A percentile compares a stretch with the other conserved stretches of the same genome.
These are phyloP conservation scores for Heliconius charithonia DNA, from an alignment of 2,888 invertebrate genomes.

Conservation along the genomic window DNA sequence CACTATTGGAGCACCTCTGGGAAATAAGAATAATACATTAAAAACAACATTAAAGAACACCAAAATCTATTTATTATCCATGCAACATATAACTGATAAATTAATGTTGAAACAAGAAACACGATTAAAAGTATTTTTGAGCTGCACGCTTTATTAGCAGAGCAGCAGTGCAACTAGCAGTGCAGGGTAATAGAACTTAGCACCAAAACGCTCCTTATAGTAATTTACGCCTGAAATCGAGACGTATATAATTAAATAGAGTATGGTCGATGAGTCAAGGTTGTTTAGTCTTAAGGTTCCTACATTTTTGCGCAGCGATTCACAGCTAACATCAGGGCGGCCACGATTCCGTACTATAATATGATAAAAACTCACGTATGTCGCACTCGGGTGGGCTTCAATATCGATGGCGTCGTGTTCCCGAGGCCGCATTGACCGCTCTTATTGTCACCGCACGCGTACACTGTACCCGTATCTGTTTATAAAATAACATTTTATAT, in stretches of 20 bases:
- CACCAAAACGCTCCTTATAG: no score
- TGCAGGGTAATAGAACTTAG: no score
- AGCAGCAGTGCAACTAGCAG: no score
- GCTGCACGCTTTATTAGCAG: no score
- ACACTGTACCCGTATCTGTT: slow-evolving; percentile 92
- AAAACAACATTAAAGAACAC: neutral
- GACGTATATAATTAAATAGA: neutral
- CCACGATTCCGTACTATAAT: neutral
- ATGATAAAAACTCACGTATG: slow-evolving; percentile 73
- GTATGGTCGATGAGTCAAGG: no score
- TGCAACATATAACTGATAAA: no score
- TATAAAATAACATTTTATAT: neutral
- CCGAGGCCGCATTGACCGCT: slow-evolving; percentile 96
- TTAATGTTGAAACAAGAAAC: no score
- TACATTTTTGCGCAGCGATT: no score
- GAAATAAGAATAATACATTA: slow-evolving; percentile 52
- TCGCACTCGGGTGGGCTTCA: slow-evolving; percentile 86
- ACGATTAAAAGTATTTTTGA: no score
- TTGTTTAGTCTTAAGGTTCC: no score
- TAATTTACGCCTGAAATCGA: neutral
- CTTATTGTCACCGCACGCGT: slow-evolving; percentile 95
- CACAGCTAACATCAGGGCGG: neutral
- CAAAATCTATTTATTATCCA: no score
- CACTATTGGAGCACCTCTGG: slow-evolving; percentile 92
- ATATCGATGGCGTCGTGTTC: slow-evolving; percentile 81